Evolutionary conservation across 2,113 vertebrate species (phyloP).

Genomic region (Paradoxurus hermaphroditus): DNA sequence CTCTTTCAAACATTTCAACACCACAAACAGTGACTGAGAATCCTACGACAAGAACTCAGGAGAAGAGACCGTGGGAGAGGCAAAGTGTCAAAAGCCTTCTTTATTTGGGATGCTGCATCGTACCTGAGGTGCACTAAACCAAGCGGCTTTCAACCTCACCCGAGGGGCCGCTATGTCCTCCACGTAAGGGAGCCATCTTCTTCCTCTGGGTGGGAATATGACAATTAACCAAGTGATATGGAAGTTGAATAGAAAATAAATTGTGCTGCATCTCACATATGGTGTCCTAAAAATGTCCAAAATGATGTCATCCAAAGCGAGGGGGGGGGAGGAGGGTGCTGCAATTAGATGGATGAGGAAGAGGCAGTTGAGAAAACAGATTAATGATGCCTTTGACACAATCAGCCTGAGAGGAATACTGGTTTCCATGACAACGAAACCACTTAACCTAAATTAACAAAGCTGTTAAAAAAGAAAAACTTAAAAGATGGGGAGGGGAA

Average conservation of each 20-base stretch:
- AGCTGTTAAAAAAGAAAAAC: constrained; percentile 71
- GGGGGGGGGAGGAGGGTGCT: background rate
- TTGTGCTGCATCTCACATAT: constrained; percentile 68
- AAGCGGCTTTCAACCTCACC: background rate
- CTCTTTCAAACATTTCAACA: background rate
- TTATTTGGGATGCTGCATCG: background rate
- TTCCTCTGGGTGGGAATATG: background rate
- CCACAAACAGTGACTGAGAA: background rate
- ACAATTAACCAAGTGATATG: constrained; percentile 39
- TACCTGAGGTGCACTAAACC: background rate
- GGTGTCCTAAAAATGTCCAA: constrained; percentile 78
- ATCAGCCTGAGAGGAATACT: constrained; percentile 70
- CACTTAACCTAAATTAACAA: constrained; percentile 77
- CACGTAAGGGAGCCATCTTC: background rate
- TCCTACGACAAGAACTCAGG: background rate
- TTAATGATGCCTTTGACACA: constrained; percentile 76
- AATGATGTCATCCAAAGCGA: constrained; percentile 70
- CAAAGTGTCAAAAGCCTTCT: background rate
- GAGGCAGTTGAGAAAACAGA: constrained; percentile 74
- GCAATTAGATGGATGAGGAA: constrained; percentile 73
- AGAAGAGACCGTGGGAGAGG: background rate
- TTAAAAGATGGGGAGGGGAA: constrained; percentile 65
- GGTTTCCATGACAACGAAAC: constrained; percentile 72
- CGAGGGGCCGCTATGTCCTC: background rate
- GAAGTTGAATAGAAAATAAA: constrained; percentile 64